Percentiles rank a stretch among this genome's conserved stretches.
These are phyloP conservation scores for Agriopis marginaria DNA, from an alignment of 2,888 invertebrate genomes.

Conservation along the genomic window DNA sequence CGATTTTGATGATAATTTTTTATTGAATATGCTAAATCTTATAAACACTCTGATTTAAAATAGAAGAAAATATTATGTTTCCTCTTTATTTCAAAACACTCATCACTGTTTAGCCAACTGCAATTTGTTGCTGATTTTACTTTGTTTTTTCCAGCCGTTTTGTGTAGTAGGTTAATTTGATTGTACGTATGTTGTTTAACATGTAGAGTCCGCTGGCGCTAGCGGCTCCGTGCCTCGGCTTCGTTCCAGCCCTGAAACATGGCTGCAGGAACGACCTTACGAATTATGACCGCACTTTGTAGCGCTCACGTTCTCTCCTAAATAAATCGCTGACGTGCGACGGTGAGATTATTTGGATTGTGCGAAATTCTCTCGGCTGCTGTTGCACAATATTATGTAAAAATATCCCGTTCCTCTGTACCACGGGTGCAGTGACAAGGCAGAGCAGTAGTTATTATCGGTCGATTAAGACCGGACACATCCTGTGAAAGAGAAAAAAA, in stretches of 20 bases:
- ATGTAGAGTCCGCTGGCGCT: neutral
- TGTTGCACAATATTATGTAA: slow-evolving; percentile 23
- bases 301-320: slow-evolving; percentile 15
- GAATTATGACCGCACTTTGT: slow-evolving; percentile 16
- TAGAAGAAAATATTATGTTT: too few species aligned
- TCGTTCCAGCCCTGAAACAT: slow-evolving; percentile 11
- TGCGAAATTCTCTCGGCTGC: neutral
- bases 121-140: too few species aligned
- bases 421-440: neutral
- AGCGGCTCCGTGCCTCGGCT: slow-evolving; percentile 2
- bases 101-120: too few species aligned
- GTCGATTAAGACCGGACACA: neutral
- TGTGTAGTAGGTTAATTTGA: too few species aligned
- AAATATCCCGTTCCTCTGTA: slow-evolving; percentile 7
- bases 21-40: too few species aligned
- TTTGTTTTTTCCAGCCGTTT: too few species aligned
- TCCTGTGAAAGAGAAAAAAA: neutral
- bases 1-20: too few species aligned
- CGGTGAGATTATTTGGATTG: neutral
- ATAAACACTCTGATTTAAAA: too few species aligned
- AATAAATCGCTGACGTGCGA: slow-evolving; percentile 27
- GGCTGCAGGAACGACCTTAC: slow-evolving; percentile 17
- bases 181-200: too few species aligned
- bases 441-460: neutral
- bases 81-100: too few species aligned